Evolutionary conservation across 1,140 invertebrate species (phyloP).

Genomic region (Ditylenchus dipsaci): DNA sequence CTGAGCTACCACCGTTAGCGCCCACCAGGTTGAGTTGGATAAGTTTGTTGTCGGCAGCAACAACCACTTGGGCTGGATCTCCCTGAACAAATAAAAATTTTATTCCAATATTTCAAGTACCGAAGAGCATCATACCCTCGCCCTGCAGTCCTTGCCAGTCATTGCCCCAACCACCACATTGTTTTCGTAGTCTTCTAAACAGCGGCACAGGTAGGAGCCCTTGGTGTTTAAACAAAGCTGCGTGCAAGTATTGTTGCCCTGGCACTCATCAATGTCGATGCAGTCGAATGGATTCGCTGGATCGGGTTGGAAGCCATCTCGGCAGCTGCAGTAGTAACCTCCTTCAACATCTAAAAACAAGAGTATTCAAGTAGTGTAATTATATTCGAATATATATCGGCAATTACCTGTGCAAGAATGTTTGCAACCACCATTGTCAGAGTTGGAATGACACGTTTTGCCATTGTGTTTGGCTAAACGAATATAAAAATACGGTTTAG

Average conservation of each 20-base stretch:
- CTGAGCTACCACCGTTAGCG: slow-evolving; percentile 28
- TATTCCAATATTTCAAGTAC: neutral
- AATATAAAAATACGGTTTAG: slow-evolving; percentile 5
- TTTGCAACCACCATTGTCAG: slow-evolving; percentile 55
- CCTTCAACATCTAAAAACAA: slow-evolving; percentile 29
- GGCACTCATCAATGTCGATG: slow-evolving; percentile 87
- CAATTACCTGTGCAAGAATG: slow-evolving; percentile 50
- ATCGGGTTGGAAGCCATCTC: slow-evolving; percentile 55
- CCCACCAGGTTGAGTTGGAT: slow-evolving; percentile 47
- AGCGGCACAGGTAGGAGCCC: slow-evolving; percentile 91
- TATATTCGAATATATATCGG: neutral
- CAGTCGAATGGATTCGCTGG: slow-evolving; percentile 53
- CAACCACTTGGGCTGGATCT: slow-evolving; percentile 46
- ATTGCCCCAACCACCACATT: slow-evolving; percentile 57
- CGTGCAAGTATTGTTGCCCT: slow-evolving; percentile 83
- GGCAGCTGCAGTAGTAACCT: slow-evolving; percentile 56
- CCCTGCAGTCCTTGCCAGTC: slow-evolving; percentile 59
- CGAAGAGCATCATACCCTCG: slow-evolving; percentile 33
- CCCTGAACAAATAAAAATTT: slow-evolving; percentile 24
- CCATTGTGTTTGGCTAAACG: slow-evolving; percentile 49
- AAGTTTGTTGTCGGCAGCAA: slow-evolving; percentile 51
- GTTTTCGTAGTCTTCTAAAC: slow-evolving; percentile 83
- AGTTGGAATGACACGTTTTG: slow-evolving; percentile 48
- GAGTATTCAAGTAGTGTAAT: neutral
- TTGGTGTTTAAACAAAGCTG: slow-evolving; percentile 91